Percentiles rank a stretch among this genome's conserved stretches.
phyloP scores from a whole-genome alignment of 1,140 invertebrate species.

The Bombus sylvicola region DNA sequence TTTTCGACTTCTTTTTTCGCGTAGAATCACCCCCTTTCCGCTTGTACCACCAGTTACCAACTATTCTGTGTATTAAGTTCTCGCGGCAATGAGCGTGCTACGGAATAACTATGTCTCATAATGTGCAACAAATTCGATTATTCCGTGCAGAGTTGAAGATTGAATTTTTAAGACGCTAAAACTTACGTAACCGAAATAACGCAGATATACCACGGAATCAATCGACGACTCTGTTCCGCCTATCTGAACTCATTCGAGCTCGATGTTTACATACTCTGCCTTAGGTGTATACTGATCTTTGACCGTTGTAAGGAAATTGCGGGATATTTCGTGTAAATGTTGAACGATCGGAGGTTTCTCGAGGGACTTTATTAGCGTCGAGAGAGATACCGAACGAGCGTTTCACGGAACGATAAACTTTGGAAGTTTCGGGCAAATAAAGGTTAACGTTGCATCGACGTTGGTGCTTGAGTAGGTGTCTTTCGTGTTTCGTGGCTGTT shows the following conservation, averaged over 20 bases:
- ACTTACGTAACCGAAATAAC: background rate
- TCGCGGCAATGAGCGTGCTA: too few species aligned
- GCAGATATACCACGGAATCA: background rate
- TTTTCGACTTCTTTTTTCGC: too few species aligned
- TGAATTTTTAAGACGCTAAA: too few species aligned
- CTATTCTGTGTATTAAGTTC: too few species aligned
- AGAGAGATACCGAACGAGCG: background rate
- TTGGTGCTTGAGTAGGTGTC: slow-evolving; percentile 1
- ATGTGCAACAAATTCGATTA: too few species aligned
- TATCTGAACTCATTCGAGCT: background rate
- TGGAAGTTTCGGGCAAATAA: slow-evolving; percentile 10
- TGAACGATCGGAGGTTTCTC: background rate
- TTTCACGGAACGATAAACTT: slow-evolving; percentile 19
- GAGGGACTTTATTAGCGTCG: background rate
- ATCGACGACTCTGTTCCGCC: background rate
- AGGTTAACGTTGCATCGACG: slow-evolving; percentile 18
- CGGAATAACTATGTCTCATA: too few species aligned
- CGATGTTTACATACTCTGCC: background rate
- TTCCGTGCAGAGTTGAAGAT: too few species aligned
- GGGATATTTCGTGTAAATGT: slow-evolving; percentile 1
- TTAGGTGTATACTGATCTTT: background rate
- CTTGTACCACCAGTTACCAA: too few species aligned
- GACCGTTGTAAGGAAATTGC: slow-evolving; percentile 8
- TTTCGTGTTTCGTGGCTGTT: slow-evolving; percentile 23
- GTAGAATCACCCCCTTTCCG: too few species aligned